Evolutionary conservation across 2,888 invertebrate species (phyloP).

Genomic region (Coleophora deauratella): DNA sequence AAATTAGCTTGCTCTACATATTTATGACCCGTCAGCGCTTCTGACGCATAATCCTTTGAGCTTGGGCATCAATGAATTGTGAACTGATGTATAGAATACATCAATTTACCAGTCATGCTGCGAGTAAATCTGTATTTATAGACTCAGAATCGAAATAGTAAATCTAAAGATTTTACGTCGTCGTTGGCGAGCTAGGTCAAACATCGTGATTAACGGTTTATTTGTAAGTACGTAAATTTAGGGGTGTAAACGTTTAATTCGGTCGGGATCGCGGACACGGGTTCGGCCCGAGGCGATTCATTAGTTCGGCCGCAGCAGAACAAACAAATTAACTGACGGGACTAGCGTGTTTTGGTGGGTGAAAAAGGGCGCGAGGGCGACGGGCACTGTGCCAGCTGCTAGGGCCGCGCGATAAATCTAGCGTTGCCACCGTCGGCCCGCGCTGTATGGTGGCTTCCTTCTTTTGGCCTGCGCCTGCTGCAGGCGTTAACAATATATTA

Average conservation of each 20-base stretch:
- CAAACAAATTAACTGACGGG: conserved; percentile 73
- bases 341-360: conserved; percentile 64
- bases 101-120: no score
- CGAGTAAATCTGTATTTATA: no score
- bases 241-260: conserved; percentile 62
- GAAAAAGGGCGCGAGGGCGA: conserved; percentile 66
- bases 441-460: no score
- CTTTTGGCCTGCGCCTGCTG: no score
- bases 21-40: conserved; percentile 45
- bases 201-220: conserved; percentile 60
- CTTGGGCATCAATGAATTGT: conserved; percentile 15
- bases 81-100: conserved; percentile 6
- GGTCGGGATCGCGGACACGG: conserved; percentile 52
- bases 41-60: conserved; percentile 24
- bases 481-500: no score
- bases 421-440: conserved; percentile 25
- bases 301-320: conserved; percentile 66
- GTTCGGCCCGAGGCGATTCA: conserved; percentile 67
- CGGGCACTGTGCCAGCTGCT: conserved; percentile 60
- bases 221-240: conserved; percentile 54
- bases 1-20: conserved; percentile 62
- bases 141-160: no score
- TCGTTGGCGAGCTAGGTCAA: conserved; percentile 17
- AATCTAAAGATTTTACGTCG: no score
- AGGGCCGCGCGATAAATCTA: conserved; percentile 57